Evolutionary conservation across 2,888 invertebrate genomes (phyloP).

Genomic region (Metacarcinus magister): DNA sequence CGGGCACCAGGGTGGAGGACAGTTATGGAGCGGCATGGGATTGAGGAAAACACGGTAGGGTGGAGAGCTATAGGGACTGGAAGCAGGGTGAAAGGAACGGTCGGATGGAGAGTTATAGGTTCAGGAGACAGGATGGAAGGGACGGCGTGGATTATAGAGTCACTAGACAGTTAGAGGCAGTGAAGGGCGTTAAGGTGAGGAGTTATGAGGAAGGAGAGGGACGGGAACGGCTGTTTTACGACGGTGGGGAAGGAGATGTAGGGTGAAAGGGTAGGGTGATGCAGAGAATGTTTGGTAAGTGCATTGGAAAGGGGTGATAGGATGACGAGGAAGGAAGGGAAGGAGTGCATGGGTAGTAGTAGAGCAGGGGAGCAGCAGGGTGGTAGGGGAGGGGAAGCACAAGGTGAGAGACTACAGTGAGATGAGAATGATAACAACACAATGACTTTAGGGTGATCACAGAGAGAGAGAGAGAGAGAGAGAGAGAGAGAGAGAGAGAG

Average conservation of each 20-base stretch:
- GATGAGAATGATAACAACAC: neutral
- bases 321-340: neutral
- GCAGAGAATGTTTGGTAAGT: neutral
- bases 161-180: too few relatives aligned
- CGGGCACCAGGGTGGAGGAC: neutral
- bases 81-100: neutral
- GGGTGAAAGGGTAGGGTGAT: neutral
- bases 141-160: too few relatives aligned
- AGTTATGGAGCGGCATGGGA: neutral
- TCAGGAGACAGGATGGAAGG: too few relatives aligned
- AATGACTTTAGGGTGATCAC: neutral
- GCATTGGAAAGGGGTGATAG: neutral
- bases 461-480: conserved; percentile 40
- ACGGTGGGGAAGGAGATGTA: neutral
- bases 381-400: neutral
- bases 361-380: neutral
- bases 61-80: neutral
- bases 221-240: too few relatives aligned
- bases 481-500: conserved; percentile 54
- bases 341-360: neutral
- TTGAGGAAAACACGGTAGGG: neutral
- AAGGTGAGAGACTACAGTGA: too few relatives aligned
- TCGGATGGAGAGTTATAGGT: neutral
- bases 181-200: neutral
- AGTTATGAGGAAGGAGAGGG: neutral